Evolutionary conservation across 2,797 vertebrate species (phyloP).

Genomic region (Oryzias sinensis): DNA sequence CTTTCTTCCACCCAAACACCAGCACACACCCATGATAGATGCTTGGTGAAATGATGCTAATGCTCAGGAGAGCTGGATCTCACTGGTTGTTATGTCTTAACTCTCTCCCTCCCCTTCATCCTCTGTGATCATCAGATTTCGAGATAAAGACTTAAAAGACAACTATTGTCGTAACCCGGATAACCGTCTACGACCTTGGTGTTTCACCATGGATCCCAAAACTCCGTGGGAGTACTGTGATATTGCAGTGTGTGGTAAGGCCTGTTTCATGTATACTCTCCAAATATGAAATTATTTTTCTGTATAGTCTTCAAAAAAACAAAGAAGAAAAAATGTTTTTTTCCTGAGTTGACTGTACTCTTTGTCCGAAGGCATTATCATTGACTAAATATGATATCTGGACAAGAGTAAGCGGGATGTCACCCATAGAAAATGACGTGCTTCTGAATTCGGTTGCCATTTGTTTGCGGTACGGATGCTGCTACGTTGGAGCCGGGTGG

Average conservation of each 20-base stretch:
- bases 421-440: no score
- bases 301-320: slow-evolving; percentile 28
- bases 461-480: no score
- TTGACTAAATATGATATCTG: no score
- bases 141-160: slow-evolving; percentile 93
- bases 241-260: slow-evolving; percentile 93
- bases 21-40: slow-evolving; percentile 49
- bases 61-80: slow-evolving; percentile 43
- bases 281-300: slow-evolving; percentile 22
- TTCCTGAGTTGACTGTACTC: slow-evolving; percentile 12
- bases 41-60: slow-evolving; percentile 42
- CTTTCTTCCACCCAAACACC: slow-evolving; percentile 37
- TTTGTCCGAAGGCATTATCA: no score
- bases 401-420: no score
- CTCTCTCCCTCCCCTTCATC: slow-evolving; percentile 10
- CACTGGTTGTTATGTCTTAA: slow-evolving; percentile 44
- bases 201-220: slow-evolving; percentile 92
- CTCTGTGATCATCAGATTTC: slow-evolving; percentile 78
- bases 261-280: slow-evolving; percentile 3
- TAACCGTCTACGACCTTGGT: slow-evolving; percentile 92
- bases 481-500: no score
- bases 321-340: slow-evolving; percentile 24
- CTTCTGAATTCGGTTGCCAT: no score
- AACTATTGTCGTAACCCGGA: slow-evolving; percentile 98
- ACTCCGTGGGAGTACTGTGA: slow-evolving; percentile 94